Base-by-base conservation (phyloP, 1,140 invertebrate genomes). In the Orius laevigatus region DNA sequence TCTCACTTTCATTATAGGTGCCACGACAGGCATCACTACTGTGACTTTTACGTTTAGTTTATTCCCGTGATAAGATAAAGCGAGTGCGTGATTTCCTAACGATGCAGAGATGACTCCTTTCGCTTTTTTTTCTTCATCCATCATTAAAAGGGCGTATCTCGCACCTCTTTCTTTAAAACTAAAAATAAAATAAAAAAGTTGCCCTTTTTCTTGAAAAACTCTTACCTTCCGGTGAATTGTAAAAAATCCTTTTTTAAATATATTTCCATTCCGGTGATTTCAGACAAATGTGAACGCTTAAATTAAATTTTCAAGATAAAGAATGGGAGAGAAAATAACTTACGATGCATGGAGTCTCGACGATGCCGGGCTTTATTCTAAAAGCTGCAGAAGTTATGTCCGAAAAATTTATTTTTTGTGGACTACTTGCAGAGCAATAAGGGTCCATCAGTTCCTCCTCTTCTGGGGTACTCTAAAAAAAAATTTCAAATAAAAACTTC, bases 81-180 rank as follows among this genome's bases (percentile, higher is more conserved):
- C 91, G 44, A 84, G 69, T 0, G 91, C 90, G 64, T 95, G 91
- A 62, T 95, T 95, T 0, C 91, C 90, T 32, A 92, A 70, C 9
- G 86, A 91, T 0, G 91, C 90, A 5, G 90, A 87, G 50, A 95
- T 87, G 0, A 95, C 87, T 19, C 91, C 91, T 11, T 62, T 67
- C 18, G 64, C 63, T 59, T 79, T 79, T 54, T 88, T 73, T 16
- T 83, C 76, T 39, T 76, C 64, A 1, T 73, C 62, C n/a, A 95
- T 62, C 60, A 79, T 75, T 19, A 88, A 58, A 9, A 95, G 60
- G 0, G 86, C 83, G 59, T 89, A 86, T 8, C 90, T 70, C 1
- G 90, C 90, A 4, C 91, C 91, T 51, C 91, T 72, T 63, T 94
- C 91, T 66, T 93, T 92, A 59, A 93, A 93, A 65, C 86, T 91